phyloP scores from a whole-genome alignment of 2,113 vertebrate species.

The Gambusia holbrooki region DNA sequence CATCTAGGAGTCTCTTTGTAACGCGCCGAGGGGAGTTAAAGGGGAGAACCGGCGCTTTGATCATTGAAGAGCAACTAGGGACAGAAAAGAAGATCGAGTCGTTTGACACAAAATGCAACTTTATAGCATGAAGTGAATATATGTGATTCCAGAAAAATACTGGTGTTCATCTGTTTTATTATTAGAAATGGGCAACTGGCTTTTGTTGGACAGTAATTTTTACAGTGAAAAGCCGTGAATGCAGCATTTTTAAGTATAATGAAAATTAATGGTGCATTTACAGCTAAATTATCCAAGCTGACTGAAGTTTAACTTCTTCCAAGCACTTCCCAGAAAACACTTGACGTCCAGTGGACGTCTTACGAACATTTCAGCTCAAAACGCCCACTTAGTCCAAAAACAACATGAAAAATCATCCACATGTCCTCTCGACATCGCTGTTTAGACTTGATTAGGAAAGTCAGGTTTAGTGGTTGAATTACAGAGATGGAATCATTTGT shows the following conservation, averaged over 20 bases:
- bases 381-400: background rate
- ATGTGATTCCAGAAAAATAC: background rate
- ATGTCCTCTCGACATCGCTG: too few species aligned
- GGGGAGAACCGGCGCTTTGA: background rate
- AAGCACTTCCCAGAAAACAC: background rate
- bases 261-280: background rate
- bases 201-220: background rate
- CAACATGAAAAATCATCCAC: background rate
- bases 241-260: background rate
- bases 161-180: background rate
- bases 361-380: background rate
- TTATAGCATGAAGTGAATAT: background rate
- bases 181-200: background rate
- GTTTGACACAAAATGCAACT: background rate
- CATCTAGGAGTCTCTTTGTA: constrained; percentile 1
- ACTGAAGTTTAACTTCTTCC: background rate
- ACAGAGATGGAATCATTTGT: too few species aligned
- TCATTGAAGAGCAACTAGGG: background rate
- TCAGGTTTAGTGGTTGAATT: background rate
- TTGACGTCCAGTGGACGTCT: background rate
- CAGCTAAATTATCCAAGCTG: background rate
- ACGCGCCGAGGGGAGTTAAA: constrained; percentile 3
- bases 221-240: background rate
- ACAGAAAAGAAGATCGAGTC: background rate
- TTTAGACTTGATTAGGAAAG: background rate